Evolutionary conservation across 2,888 invertebrate species (phyloP).

Genomic region (Napeogenes inachia): DNA sequence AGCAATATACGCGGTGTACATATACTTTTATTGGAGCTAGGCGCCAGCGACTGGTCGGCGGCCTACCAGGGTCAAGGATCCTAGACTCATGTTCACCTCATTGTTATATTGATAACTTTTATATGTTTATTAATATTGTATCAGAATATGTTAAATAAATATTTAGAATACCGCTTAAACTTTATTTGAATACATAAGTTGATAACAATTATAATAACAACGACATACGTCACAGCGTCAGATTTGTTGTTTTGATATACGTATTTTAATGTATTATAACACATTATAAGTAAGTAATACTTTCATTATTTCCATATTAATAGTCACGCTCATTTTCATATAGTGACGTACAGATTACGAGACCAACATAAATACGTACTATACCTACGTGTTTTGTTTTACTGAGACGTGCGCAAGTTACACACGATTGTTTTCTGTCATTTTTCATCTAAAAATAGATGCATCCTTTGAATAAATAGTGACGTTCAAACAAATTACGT

Average conservation of each 20-base stretch:
- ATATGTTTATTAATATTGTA: not conserved
- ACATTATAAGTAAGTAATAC: no score
- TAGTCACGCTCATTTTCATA: slow-evolving; percentile 22
- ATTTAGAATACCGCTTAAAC: no score
- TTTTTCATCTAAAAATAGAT: slow-evolving; percentile 12
- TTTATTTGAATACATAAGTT: no score
- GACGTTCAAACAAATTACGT: not conserved
- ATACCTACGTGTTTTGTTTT: slow-evolving; percentile 16
- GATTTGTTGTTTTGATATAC: no score
- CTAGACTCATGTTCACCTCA: slow-evolving; percentile 29
- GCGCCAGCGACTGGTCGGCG: slow-evolving; percentile 44
- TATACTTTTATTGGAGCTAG: slow-evolving; percentile 32
- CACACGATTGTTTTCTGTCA: slow-evolving; percentile 23
- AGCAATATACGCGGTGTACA: not conserved
- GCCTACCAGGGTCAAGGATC: slow-evolving; percentile 59
- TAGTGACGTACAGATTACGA: slow-evolving; percentile 25
- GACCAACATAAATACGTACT: slow-evolving; percentile 18
- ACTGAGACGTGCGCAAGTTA: slow-evolving; percentile 24
- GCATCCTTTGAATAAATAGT: slow-evolving; percentile 20
- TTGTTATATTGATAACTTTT: slow-evolving; percentile 14
- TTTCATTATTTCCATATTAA: not conserved
- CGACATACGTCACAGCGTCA: no score
- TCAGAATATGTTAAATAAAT: no score
- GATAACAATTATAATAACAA: no score
- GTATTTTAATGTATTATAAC: no score